Conservation (phyloP, 2,797 vertebrate genomes). For the Lepus townsendii region DNA sequence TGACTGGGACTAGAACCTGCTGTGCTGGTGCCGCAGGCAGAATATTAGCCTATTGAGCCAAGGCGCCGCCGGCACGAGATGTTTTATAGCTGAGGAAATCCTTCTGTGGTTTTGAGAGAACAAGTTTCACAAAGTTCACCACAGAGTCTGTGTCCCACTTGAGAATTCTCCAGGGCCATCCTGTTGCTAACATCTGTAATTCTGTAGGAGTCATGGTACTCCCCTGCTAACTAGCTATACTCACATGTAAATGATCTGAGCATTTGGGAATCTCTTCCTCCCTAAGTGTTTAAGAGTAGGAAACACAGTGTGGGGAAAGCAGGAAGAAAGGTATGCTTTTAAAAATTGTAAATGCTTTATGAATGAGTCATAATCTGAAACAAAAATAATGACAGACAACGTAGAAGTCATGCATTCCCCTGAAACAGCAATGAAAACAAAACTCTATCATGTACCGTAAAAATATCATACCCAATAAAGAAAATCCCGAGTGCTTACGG, state of each 20-base stretch:
- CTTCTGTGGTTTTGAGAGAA: neutral
- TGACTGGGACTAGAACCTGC: too few species aligned
- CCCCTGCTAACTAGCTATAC: neutral
- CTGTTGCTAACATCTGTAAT: neutral
- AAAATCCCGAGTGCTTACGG: neutral
- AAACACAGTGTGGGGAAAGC: neutral
- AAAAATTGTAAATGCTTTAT: neutral
- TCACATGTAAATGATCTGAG: neutral
- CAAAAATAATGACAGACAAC: neutral
- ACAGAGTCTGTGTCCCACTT: neutral
- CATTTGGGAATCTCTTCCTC: neutral
- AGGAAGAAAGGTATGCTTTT: neutral
- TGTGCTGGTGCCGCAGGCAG: too few species aligned
- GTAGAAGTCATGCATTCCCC: neutral
- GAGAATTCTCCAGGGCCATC: neutral
- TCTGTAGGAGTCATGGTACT: neutral
- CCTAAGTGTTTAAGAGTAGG: neutral
- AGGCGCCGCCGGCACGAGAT: neutral
- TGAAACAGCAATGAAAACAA: neutral
- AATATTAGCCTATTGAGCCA: too few species aligned
- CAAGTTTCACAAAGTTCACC: neutral
- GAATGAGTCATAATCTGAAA: neutral
- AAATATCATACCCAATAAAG: neutral
- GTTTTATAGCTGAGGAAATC: neutral
- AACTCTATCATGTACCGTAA: too few species aligned